Evolutionary conservation across 2,797 vertebrate species (phyloP).

Genomic region (Hoplostethus mediterraneus): DNA sequence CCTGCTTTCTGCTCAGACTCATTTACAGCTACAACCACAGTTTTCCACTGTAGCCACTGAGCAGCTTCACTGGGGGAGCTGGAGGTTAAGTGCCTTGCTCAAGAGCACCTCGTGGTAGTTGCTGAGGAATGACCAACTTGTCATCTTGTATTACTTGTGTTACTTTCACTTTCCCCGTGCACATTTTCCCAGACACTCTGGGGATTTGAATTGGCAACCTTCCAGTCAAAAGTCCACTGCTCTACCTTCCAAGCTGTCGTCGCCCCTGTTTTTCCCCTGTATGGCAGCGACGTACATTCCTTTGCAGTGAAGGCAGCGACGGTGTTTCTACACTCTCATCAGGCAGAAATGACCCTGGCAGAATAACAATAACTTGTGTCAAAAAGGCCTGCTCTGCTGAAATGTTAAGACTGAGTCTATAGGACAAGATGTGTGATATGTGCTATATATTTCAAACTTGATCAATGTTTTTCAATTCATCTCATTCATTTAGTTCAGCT

Average conservation of each 20-base stretch:
- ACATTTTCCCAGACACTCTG: slow-evolving; percentile 26
- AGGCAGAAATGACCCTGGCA: slow-evolving; percentile 33
- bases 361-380: slow-evolving; percentile 28
- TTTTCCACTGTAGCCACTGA: too few relatives aligned
- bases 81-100: slow-evolving; percentile 9
- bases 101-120: not conserved
- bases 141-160: not conserved
- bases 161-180: not conserved
- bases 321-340: slow-evolving; percentile 56
- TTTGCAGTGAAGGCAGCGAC: slow-evolving; percentile 27
- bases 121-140: not conserved
- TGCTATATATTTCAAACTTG: slow-evolving; percentile 18
- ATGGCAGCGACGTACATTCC: slow-evolving; percentile 59
- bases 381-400: slow-evolving; percentile 7
- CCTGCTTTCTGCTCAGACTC: too few relatives aligned
- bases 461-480: not conserved
- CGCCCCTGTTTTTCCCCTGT: slow-evolving; percentile 42
- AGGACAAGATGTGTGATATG: not conserved
- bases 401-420: not conserved
- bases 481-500: too few relatives aligned
- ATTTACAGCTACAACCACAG: too few relatives aligned
- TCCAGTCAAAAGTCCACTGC: slow-evolving; percentile 42
- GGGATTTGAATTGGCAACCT: slow-evolving; percentile 36
- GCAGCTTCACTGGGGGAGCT: too few relatives aligned
- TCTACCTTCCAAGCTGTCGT: slow-evolving; percentile 31